phyloP scores from a whole-genome alignment of 1,140 invertebrate species.

The Papilio machaon region DNA sequence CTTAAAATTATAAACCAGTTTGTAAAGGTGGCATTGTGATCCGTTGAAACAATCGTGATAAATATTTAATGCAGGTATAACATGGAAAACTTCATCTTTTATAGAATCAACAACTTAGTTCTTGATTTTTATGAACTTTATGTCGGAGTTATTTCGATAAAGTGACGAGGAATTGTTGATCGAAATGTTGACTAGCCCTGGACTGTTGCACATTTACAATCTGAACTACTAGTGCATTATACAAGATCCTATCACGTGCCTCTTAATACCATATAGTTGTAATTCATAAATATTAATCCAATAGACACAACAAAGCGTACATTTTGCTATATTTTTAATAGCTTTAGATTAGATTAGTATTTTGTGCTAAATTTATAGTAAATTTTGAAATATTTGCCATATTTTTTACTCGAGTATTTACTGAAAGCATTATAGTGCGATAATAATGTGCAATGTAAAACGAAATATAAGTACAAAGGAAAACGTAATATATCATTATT shows the following conservation, averaged over 20 bases:
- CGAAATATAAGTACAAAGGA: constrained; percentile 28
- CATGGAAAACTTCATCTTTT: not conserved
- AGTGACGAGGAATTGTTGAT: not conserved
- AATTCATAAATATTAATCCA: not conserved
- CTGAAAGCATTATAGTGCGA: not conserved
- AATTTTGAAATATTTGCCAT: constrained; percentile 22
- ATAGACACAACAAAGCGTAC: constrained; percentile 6
- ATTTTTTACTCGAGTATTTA: constrained; percentile 28
- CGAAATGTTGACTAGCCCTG: not conserved
- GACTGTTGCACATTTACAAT: not conserved
- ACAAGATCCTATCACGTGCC: not conserved
- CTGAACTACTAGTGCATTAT: not conserved
- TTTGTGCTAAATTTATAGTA: not conserved
- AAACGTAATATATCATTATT: not conserved
- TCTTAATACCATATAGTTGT: not conserved
- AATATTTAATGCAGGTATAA: not conserved
- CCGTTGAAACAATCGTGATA: not conserved
- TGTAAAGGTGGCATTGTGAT: not conserved
- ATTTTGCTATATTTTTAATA: constrained; percentile 6
- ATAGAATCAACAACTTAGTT: not conserved
- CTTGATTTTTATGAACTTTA: not conserved
- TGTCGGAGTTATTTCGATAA: not conserved
- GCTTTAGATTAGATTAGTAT: constrained; percentile 20
- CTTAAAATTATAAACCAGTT: not conserved
- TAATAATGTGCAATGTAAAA: not conserved